Base-by-base conservation (phyloP, 2,113 vertebrate species). In the Chelonoidis abingdonii region DNA sequence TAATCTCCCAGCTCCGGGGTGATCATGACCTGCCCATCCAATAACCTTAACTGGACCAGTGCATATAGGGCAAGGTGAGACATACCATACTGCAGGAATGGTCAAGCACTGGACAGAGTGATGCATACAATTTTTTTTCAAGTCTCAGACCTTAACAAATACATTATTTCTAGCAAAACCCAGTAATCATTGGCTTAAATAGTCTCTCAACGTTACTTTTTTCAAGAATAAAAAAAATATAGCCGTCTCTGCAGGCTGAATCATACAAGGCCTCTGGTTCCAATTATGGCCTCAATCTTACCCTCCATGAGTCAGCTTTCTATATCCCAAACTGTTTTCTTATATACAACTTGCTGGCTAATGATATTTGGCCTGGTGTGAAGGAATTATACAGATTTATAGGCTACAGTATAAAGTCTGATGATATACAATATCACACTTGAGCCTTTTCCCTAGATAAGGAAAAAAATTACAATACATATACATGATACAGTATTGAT, bases 61-160 rank as follows among this genome's bases (percentile, higher is more conserved):
- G 29, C 14, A 14, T 41, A 27, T 8, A 35, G 29, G 14, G 16
- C 14, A 16, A 19, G 22, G 35, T 10, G 12, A 14, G 41, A 78
- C 44, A 47, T 8, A 78, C 25, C 44, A 41, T 59, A 41, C 35
- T 49, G 65, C 56, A 90, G 19, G 31, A 57, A 35, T 50, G 53
- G 59, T 35, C 41, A 29, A 25, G 29, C 31, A 57, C 44, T 78
- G 14, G 49, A 53, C 25, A 50, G 57, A 69, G 49, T 38, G 69
- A 44, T 62, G 3, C 0, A 0, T 35, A 7, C 57, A 83, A 47
- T 35, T 5, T 0, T 1, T 44, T 5, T 0, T 1, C 0, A 2
- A 50, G 35, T 8, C 38, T 1, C 24, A 76, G 80, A 86, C 9
- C 44, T 8, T n/a, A 65, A 11, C 2, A 4, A 57, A 47, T 5